phyloP scores from a whole-genome alignment of 2,797 vertebrate species.

The Mus caroli region DNA sequence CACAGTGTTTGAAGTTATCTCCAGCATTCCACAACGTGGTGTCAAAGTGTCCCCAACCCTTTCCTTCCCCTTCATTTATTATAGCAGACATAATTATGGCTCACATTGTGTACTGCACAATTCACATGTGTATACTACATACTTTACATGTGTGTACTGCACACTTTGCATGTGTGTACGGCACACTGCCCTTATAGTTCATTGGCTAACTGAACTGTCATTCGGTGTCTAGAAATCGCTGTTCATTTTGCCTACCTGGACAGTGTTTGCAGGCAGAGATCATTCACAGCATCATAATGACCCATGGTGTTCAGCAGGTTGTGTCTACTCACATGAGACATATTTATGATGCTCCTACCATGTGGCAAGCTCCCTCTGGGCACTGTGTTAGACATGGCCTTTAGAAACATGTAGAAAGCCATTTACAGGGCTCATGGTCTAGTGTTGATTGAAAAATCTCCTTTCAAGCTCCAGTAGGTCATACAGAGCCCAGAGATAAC shows the following conservation, averaged over 20 bases:
- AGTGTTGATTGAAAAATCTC: not conserved
- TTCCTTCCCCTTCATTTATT: not conserved
- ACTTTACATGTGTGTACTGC: too few species aligned
- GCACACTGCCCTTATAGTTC: not conserved
- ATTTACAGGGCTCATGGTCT: not conserved
- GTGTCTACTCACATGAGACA: not conserved
- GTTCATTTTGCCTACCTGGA: not conserved
- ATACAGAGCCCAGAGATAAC: constrained; percentile 12
- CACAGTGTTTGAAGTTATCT: not conserved
- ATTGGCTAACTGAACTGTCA: not conserved
- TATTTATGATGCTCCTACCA: not conserved
- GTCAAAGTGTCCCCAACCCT: not conserved
- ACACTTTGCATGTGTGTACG: not conserved
- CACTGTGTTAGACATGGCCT: not conserved
- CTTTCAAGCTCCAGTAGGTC: not conserved
- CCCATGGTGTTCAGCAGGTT: not conserved
- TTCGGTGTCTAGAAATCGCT: not conserved
- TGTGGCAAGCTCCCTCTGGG: not conserved
- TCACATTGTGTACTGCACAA: too few species aligned
- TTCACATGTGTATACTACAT: too few species aligned
- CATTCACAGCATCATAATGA: not conserved
- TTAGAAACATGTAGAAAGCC: constrained; percentile 14
- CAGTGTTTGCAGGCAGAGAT: not conserved
- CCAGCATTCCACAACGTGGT: not conserved
- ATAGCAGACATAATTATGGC: accelerated